phyloP scores from a whole-genome alignment of 2,888 invertebrate species.

The Nephrotoma appendiculata region DNA sequence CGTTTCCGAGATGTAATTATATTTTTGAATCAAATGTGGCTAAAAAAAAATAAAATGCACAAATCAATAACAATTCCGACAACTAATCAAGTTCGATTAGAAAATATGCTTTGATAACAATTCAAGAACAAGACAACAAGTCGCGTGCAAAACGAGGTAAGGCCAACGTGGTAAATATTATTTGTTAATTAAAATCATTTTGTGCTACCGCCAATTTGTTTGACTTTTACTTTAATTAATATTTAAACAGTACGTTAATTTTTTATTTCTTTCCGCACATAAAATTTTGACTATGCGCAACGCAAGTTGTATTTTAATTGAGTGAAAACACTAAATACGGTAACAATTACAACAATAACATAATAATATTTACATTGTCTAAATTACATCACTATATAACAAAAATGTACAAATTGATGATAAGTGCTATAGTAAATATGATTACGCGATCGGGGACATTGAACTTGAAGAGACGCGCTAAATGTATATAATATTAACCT shows the following conservation, averaged over 20 bases:
- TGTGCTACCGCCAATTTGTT: background rate
- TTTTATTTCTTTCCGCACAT: background rate
- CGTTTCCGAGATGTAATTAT: slow-evolving; percentile 48
- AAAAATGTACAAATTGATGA: background rate
- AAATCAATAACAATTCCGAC: too few species aligned
- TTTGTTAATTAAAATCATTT: too few species aligned
- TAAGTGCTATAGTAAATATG: background rate
- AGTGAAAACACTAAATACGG: background rate
- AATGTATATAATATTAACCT: background rate
- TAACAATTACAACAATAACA: background rate
- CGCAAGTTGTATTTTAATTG: background rate
- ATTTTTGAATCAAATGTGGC: slow-evolving; percentile 41
- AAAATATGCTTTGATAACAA: too few species aligned
- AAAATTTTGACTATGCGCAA: background rate
- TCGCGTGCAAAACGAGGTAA: too few species aligned
- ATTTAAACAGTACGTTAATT: background rate
- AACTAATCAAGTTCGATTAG: too few species aligned
- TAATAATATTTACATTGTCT: background rate
- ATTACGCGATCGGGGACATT: background rate
- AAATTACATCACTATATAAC: background rate
- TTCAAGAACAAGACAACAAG: too few species aligned
- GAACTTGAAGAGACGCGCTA: background rate
- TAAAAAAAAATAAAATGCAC: slow-evolving; percentile 12
- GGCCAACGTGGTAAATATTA: too few species aligned
- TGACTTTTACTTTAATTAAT: background rate